These are phyloP conservation scores for Spheniscus mendiculus DNA, from an alignment of 2,113 vertebrate genomes.

Conservation along the genomic window DNA sequence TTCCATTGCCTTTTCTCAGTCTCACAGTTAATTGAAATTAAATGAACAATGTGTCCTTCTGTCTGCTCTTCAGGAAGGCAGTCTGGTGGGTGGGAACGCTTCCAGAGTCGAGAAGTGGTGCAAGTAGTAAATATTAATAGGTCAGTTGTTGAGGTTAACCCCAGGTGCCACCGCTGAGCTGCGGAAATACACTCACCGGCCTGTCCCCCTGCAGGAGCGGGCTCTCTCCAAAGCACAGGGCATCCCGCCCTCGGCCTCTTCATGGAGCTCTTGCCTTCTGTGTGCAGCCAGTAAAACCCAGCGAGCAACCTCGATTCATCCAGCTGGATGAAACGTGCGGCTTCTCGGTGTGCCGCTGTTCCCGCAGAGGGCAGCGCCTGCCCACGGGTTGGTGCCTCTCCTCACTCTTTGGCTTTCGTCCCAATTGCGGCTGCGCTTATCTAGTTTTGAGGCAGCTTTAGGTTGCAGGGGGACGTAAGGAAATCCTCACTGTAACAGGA, in stretches of 20 bases:
- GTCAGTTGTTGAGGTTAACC: not conserved
- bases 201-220: not conserved
- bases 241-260: not conserved
- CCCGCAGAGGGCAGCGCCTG: conserved; percentile 67
- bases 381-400: rapidly evolving
- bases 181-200: not conserved
- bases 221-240: not conserved
- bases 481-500: not conserved
- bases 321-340: rapidly evolving
- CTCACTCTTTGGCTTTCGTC: rapidly evolving
- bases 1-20: not conserved
- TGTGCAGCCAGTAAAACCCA: not conserved
- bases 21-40: not conserved
- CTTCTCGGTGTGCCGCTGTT: rapidly evolving
- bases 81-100: not conserved
- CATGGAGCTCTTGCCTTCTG: not conserved
- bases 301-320: rapidly evolving
- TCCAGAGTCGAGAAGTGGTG: not conserved
- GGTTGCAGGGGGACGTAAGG: rapidly evolving
- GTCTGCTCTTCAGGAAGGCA: conserved; percentile 2
- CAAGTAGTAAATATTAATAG: not conserved
- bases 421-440: rapidly evolving
- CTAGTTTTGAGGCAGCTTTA: not conserved
- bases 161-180: rapidly evolving
- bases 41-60: conserved; percentile 5